Conservation (phyloP, 1,140 invertebrate genomes). For the Trachymyrmex cornetzi region DNA sequence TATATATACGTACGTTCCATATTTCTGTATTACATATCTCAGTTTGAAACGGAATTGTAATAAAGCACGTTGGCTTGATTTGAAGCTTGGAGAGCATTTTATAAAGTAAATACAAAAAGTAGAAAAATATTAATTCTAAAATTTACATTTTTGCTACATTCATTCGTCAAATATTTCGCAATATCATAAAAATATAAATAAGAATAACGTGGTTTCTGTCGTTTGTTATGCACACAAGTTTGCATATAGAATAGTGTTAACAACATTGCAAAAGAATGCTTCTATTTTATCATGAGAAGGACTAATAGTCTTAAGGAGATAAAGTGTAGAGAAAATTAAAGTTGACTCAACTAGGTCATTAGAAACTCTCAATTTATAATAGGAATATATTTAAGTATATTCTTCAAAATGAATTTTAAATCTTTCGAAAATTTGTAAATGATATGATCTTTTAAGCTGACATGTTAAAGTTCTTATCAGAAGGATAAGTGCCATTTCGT, state of each 20-base stretch:
- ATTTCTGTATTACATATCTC: conserved; percentile 9
- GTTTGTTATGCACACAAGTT: conserved; percentile 1
- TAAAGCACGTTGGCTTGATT: conserved; percentile 2
- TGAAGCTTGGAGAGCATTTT: conserved; percentile 19
- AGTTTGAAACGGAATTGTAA: conserved; percentile 24
- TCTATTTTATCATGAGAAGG: background rate
- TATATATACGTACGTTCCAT: background rate
- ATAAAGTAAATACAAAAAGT: background rate
- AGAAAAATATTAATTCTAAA: conserved; percentile 31
- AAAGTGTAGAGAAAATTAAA: background rate
- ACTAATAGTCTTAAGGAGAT: background rate
- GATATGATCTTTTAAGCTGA: background rate
- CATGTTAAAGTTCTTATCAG: background rate
- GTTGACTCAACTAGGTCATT: background rate
- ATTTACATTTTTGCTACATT: background rate
- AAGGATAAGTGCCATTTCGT: background rate
- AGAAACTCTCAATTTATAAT: no score
- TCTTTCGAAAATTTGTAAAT: background rate
- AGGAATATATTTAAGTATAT: background rate
- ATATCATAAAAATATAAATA: conserved; percentile 28
- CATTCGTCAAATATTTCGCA: background rate
- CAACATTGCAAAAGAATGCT: background rate
- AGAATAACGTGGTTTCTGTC: background rate
- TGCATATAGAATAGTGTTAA: conserved; percentile 6
- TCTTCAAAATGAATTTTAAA: conserved; percentile 6